A percentile compares a stretch with the other conserved stretches of the same genome.
These are phyloP conservation scores for Setipinna tenuifilis DNA, from an alignment of 2,797 vertebrate species.

Conservation along the genomic window DNA sequence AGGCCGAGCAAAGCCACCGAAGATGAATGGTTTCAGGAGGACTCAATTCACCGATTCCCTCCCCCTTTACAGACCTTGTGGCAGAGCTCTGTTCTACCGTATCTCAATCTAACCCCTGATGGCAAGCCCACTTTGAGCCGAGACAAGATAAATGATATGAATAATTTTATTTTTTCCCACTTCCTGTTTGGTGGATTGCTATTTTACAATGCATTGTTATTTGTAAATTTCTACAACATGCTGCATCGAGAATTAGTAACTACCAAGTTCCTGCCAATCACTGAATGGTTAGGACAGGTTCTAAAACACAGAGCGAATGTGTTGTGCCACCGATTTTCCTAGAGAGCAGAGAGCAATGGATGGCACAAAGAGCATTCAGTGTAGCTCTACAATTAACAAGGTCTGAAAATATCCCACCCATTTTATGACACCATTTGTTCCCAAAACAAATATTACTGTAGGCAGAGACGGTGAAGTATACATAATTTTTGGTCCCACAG, in stretches of 20 bases:
- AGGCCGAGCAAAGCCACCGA: background rate
- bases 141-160: background rate
- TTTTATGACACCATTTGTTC: background rate
- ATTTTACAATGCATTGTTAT: background rate
- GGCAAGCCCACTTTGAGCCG: background rate
- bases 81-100: background rate
- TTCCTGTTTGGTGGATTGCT: background rate
- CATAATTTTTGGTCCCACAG: background rate
- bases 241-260: background rate
- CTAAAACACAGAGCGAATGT: background rate
- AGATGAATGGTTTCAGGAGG: slow-evolving; percentile 31
- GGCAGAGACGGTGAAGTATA: background rate
- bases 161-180: background rate
- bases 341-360: slow-evolving; percentile 19
- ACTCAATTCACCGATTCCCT: slow-evolving; percentile 52
- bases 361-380: background rate
- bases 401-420: slow-evolving; percentile 9
- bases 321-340: background rate
- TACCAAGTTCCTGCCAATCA: background rate
- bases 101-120: background rate
- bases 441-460: slow-evolving; percentile 17
- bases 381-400: slow-evolving; percentile 7
- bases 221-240: background rate
- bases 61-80: slow-evolving; percentile 8
- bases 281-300: background rate